Percentiles rank a stretch among this genome's conserved stretches.
Conservation (phyloP, 2,888 invertebrate genomes). For the Sympetrum striolatum region DNA sequence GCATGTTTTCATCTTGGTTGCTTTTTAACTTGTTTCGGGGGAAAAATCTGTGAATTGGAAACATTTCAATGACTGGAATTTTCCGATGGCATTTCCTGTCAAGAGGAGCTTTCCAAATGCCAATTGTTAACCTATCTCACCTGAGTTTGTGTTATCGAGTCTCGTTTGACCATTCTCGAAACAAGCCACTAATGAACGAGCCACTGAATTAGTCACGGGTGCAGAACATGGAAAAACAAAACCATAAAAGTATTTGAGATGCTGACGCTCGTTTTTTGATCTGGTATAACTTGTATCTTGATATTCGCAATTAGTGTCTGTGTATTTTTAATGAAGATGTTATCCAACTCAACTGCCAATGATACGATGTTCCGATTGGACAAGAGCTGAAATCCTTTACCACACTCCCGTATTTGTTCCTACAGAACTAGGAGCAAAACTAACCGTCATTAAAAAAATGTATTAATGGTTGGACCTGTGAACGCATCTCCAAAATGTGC, state of each 20-base stretch:
- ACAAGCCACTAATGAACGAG: not conserved
- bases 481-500: not conserved
- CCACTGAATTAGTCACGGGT: not conserved
- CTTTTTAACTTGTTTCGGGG: not conserved
- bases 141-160: no score
- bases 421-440: not conserved
- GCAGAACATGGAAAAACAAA: not conserved
- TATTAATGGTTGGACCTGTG: slow-evolving; percentile 10
- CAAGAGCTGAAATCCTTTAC: not conserved
- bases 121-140: no score
- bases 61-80: not conserved
- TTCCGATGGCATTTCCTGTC: not conserved
- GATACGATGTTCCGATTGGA: not conserved
- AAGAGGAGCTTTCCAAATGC: not conserved
- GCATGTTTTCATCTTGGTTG: slow-evolving; percentile 38
- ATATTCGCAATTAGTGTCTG: slow-evolving; percentile 2
- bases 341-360: slow-evolving; percentile 27
- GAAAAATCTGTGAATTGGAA: not conserved
- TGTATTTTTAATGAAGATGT: slow-evolving; percentile 32
- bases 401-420: not conserved
- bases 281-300: slow-evolving; percentile 16
- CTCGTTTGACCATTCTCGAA: not conserved
- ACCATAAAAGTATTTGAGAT: slow-evolving; percentile 41
- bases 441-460: not conserved
- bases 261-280: slow-evolving; percentile 7